Evolutionary conservation across 1,140 invertebrate genomes (phyloP).

Genomic region (Drosophila kepulauana): DNA sequence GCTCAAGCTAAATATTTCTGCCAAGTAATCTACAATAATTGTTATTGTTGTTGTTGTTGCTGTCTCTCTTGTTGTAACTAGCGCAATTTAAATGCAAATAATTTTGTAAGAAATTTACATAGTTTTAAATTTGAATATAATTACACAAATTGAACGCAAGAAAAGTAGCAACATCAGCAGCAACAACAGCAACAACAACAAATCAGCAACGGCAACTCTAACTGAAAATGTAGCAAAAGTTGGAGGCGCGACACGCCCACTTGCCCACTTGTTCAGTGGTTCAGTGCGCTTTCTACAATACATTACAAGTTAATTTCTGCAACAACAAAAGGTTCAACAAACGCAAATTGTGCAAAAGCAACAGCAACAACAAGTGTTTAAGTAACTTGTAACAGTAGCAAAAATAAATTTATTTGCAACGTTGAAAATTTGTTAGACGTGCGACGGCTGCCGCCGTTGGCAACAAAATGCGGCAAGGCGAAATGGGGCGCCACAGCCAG

Average conservation of each 20-base stretch:
- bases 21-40: slow-evolving; percentile 80
- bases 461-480: slow-evolving; percentile 34
- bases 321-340: slow-evolving; percentile 70
- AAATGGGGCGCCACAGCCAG: slow-evolving; percentile 1
- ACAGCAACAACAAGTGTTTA: slow-evolving; percentile 59
- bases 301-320: slow-evolving; percentile 63
- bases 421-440: slow-evolving; percentile 35
- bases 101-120: slow-evolving; percentile 76
- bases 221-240: slow-evolving; percentile 44
- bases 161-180: slow-evolving; percentile 34
- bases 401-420: slow-evolving; percentile 77
- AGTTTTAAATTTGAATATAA: slow-evolving; percentile 81
- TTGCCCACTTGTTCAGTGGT: slow-evolving; percentile 43
- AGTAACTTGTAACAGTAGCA: slow-evolving; percentile 76
- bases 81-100: slow-evolving; percentile 80
- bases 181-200: slow-evolving; percentile 12
- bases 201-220: slow-evolving; percentile 18
- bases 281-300: slow-evolving; percentile 71
- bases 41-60: slow-evolving; percentile 48
- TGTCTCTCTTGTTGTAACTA: slow-evolving; percentile 16
- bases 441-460: slow-evolving; percentile 28
- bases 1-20: slow-evolving; percentile 26
- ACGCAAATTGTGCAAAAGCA: slow-evolving; percentile 77
- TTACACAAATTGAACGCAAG: slow-evolving; percentile 72
- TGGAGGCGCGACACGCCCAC: slow-evolving; percentile 59